Evolutionary conservation across 2,113 vertebrate genomes (phyloP).

Genomic region (Strix uralensis): DNA sequence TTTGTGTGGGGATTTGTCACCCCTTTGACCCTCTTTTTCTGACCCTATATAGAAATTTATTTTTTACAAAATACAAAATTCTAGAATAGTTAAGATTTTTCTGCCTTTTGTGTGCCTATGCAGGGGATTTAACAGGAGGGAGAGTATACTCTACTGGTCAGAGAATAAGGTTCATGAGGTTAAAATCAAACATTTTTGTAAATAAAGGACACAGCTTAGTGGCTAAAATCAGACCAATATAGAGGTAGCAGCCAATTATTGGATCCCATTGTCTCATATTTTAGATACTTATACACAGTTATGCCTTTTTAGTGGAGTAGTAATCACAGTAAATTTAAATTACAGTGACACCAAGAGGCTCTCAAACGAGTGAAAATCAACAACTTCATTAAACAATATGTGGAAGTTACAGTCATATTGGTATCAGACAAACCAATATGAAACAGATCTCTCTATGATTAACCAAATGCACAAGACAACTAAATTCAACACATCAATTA

Average conservation of each 20-base stretch:
- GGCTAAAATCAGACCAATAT: not conserved
- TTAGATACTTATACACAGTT: not conserved
- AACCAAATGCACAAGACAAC: not conserved
- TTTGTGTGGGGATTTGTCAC: not conserved
- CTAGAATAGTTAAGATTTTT: not conserved
- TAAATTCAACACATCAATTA: not conserved
- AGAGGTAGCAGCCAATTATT: not conserved
- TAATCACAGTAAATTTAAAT: not conserved
- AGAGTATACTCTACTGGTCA: not conserved
- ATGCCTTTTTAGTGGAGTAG: not conserved
- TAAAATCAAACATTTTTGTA: not conserved
- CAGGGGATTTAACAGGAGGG: not conserved
- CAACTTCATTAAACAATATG: not conserved
- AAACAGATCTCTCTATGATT: not conserved
- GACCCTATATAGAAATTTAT: not conserved
- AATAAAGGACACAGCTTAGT: not conserved
- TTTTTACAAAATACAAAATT: not conserved
- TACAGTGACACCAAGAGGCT: not conserved
- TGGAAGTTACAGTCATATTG: not conserved
- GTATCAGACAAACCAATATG: not conserved
- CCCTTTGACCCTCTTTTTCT: accelerated
- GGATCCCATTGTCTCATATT: not conserved
- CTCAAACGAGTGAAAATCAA: not conserved
- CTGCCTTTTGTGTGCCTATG: not conserved
- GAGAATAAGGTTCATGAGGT: not conserved